phyloP scores from a whole-genome alignment of 2,113 vertebrate genomes.

The Muntiacus muntjak region DNA sequence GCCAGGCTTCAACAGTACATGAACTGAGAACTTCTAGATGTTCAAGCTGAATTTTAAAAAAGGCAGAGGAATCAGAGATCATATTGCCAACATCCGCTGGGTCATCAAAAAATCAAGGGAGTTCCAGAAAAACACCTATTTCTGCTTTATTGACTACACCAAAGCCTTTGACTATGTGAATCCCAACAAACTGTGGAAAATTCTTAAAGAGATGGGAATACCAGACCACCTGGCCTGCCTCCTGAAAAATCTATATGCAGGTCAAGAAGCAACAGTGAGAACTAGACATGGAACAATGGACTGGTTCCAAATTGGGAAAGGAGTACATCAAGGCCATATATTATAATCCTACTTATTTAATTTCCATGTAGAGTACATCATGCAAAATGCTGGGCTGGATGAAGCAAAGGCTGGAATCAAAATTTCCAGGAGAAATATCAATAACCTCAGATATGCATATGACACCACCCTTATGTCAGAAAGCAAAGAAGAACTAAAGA shows the following conservation, averaged over 20 bases:
- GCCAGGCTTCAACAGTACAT: neutral
- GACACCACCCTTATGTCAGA: neutral
- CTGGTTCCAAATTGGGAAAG: neutral
- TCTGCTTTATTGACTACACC: neutral
- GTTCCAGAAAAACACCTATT: neutral
- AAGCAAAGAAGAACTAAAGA: neutral
- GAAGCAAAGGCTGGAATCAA: neutral
- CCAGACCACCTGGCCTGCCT: neutral
- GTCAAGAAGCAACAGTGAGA: neutral
- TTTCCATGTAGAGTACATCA: neutral
- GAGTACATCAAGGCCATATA: neutral
- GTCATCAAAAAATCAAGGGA: neutral
- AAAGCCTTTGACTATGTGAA: neutral
- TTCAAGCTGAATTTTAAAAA: neutral
- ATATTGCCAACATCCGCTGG: neutral
- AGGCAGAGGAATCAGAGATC: neutral
- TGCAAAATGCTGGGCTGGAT: neutral
- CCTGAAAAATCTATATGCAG: neutral
- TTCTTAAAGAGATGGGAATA: neutral
- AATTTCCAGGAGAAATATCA: neutral
- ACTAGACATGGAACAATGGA: neutral
- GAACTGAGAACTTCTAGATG: neutral
- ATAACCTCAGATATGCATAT: neutral
- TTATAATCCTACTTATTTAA: neutral
- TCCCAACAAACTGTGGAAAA: neutral